phyloP scores from a whole-genome alignment of 2,797 vertebrate genomes.

The Poecilia wingei region DNA sequence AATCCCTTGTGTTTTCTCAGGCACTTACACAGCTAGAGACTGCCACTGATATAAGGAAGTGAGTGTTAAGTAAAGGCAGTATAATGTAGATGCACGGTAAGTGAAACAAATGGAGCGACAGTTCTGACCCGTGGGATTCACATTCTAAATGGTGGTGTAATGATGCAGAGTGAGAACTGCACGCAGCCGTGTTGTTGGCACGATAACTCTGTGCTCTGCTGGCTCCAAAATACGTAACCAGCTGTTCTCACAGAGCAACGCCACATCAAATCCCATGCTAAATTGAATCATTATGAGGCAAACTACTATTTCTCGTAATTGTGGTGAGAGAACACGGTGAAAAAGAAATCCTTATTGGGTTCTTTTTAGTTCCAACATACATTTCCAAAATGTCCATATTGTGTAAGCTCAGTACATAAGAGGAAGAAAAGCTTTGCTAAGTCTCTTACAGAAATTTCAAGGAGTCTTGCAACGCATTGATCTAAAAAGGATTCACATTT shows the following conservation, averaged over 20 bases:
- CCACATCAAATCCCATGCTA: constrained; percentile 50
- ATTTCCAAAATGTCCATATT: background rate
- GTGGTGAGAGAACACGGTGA: background rate
- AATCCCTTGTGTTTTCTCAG: constrained; percentile 31
- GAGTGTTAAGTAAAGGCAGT: constrained; percentile 61
- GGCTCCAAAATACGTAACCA: constrained; percentile 55
- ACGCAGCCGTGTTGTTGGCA: constrained; percentile 48
- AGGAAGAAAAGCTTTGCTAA: background rate
- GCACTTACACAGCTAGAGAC: constrained; percentile 27
- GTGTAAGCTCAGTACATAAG: background rate
- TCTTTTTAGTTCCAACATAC: background rate
- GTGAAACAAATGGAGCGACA: constrained; percentile 64
- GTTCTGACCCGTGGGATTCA: constrained; percentile 58
- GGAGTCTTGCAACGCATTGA: background rate
- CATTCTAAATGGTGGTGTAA: constrained; percentile 55
- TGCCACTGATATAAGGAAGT: constrained; percentile 52
- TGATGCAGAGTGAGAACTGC: constrained; percentile 62
- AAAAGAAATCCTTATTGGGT: background rate
- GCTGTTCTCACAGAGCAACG: constrained; percentile 45
- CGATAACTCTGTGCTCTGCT: constrained; percentile 52
- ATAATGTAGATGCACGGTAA: constrained; percentile 54
- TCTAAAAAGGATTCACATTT: background rate
- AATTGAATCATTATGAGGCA: constrained; percentile 34
- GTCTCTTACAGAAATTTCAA: constrained; percentile 2
- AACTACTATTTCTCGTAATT: constrained; percentile 16